Evolutionary conservation across 2,797 vertebrate species (phyloP).

Genomic region (Adelosebastes latens): DNA sequence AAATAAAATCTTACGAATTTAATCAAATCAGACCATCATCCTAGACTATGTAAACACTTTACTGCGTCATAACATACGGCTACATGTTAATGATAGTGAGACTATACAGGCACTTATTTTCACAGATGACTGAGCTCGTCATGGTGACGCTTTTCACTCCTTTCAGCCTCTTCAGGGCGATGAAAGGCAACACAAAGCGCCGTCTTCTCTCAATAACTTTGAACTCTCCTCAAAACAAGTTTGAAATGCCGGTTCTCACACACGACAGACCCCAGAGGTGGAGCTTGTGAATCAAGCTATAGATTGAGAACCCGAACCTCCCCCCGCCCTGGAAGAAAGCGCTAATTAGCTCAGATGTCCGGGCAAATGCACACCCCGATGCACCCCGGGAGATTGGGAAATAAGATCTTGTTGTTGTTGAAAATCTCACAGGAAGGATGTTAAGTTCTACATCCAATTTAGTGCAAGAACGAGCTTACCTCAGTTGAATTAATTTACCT

Average conservation of each 20-base stretch:
- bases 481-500: not conserved
- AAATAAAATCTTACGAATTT: not conserved
- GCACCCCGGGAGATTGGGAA: slow-evolving; percentile 50
- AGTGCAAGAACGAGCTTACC: not conserved
- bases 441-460: slow-evolving; percentile 31
- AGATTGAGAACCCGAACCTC: slow-evolving; percentile 30
- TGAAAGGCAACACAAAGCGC: slow-evolving; percentile 78
- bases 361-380: slow-evolving; percentile 29
- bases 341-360: slow-evolving; percentile 81
- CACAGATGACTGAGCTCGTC: slow-evolving; percentile 86
- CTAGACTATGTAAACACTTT: slow-evolving; percentile 66
- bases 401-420: slow-evolving; percentile 38
- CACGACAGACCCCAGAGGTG: slow-evolving; percentile 72
- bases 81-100: slow-evolving; percentile 81
- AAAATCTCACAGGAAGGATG: slow-evolving; percentile 1
- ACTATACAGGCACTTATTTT: slow-evolving; percentile 79
- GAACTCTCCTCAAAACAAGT: slow-evolving; percentile 81
- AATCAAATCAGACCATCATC: slow-evolving; percentile 24
- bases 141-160: slow-evolving; percentile 82
- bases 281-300: slow-evolving; percentile 71
- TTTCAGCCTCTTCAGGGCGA: slow-evolving; percentile 72
- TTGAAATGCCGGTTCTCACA: slow-evolving; percentile 80
- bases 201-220: slow-evolving; percentile 77
- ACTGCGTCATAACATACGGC: slow-evolving; percentile 75
- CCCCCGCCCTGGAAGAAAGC: slow-evolving; percentile 63